Conservation (phyloP, 2,113 vertebrate species). For the Megaleporinus macrocephalus region DNA sequence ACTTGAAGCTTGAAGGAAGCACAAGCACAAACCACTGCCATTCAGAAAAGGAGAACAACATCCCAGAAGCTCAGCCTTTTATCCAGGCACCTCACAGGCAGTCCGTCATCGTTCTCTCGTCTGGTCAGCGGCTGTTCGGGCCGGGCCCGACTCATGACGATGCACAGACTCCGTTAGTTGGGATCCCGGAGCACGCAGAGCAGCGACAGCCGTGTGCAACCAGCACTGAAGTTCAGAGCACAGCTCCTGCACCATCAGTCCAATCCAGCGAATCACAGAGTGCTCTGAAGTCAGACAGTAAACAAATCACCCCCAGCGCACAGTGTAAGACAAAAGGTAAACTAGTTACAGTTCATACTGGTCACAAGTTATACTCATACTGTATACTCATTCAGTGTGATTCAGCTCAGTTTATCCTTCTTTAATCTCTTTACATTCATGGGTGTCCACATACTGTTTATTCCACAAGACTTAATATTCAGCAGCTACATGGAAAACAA, state of each 20-base stretch:
- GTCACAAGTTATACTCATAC: too few species aligned
- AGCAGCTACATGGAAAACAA: not conserved
- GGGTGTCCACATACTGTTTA: not conserved
- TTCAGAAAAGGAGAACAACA: not conserved
- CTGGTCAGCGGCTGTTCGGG: conserved; percentile 66
- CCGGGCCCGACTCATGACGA: conserved; percentile 48
- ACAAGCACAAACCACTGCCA: not conserved
- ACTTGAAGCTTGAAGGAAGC: conserved; percentile 36
- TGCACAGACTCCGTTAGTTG: not conserved
- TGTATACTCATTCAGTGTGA: not conserved
- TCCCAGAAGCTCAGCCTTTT: conserved; percentile 56
- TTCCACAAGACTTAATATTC: not conserved
- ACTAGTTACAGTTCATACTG: not conserved
- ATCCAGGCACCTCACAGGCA: conserved; percentile 68
- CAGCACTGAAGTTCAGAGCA: not conserved
- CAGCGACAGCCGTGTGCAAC: not conserved
- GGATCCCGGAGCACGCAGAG: conserved; percentile 14
- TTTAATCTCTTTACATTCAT: not conserved
- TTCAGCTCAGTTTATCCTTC: not conserved
- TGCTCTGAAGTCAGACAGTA: not conserved
- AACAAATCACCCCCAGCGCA: not conserved
- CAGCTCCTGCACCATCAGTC: not conserved
- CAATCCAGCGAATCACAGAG: conserved; percentile 33
- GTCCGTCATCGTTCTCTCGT: conserved; percentile 79
- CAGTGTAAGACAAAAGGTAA: conserved; percentile 49